A percentile compares a stretch with the other conserved stretches of the same genome.
phyloP scores from a whole-genome alignment of 1,140 invertebrate species.

The Stegodyphus dumicola region DNA sequence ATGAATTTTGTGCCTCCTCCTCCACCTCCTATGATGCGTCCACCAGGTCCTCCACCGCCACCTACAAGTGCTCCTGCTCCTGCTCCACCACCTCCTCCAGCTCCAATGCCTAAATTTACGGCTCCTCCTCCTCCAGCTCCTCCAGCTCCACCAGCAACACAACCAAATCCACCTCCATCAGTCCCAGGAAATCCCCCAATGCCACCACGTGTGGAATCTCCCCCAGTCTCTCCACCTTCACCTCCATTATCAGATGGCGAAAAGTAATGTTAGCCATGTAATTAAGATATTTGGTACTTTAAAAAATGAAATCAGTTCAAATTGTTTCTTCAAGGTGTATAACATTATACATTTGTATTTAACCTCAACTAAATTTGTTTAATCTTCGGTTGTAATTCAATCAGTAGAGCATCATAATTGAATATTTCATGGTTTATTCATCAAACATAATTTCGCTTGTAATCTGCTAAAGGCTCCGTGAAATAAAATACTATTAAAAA shows the following conservation, averaged over 20 bases:
- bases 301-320: no score
- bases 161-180: slow-evolving; percentile 16
- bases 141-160: slow-evolving; percentile 18
- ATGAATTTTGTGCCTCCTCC: slow-evolving; percentile 75
- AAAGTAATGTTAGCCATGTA: background rate
- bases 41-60: slow-evolving; percentile 18
- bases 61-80: background rate
- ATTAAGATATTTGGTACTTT: no score
- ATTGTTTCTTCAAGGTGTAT: no score
- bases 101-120: background rate
- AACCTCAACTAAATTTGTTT: no score
- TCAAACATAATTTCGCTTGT: no score
- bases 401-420: no score
- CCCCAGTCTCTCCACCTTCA: slow-evolving; percentile 39
- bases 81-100: background rate
- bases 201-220: slow-evolving; percentile 20
- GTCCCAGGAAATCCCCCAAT: background rate
- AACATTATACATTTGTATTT: no score
- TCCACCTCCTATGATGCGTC: slow-evolving; percentile 67
- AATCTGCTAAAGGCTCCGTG: no score
- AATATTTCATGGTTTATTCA: no score
- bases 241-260: slow-evolving; percentile 19
- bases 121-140: slow-evolving; percentile 3
- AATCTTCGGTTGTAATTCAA: no score
- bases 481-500: no score